phyloP scores from a whole-genome alignment of 2,797 vertebrate genomes.

The Tapera naevia region DNA sequence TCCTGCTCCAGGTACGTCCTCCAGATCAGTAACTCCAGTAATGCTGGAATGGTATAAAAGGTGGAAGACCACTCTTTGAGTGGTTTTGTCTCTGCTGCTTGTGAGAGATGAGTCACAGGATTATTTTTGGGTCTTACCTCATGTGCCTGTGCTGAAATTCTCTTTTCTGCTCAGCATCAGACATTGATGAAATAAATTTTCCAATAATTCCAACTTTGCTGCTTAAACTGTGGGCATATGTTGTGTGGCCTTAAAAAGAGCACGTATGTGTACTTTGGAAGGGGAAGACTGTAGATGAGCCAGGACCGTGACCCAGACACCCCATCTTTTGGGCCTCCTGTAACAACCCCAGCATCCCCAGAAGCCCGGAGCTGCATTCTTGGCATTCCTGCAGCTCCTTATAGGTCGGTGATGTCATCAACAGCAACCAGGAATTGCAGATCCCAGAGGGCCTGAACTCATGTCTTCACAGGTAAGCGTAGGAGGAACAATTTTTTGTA shows the following conservation, averaged over 20 bases:
- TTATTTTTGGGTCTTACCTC: background rate
- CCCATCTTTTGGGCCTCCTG: conserved; percentile 33
- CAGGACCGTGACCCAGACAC: background rate
- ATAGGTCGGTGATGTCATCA: conserved; percentile 74
- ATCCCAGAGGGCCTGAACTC: conserved; percentile 75
- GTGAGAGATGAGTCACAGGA: background rate
- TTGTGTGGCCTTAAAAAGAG: background rate
- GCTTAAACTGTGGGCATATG: background rate
- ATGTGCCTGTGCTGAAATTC: background rate
- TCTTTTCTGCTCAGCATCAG: background rate
- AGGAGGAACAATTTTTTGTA: conserved; percentile 65
- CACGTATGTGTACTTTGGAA: background rate
- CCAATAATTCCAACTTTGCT: background rate
- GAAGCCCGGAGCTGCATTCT: conserved; percentile 65
- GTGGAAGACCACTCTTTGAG: background rate
- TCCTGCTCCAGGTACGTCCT: background rate
- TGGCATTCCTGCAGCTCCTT: conserved; percentile 64
- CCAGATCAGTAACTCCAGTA: background rate
- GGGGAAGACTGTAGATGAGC: background rate
- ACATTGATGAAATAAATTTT: background rate
- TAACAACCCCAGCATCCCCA: conserved; percentile 47
- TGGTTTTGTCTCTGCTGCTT: background rate
- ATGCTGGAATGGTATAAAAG: background rate
- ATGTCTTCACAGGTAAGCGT: conserved; percentile 72
- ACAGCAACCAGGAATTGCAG: conserved; percentile 63